Percentiles rank a stretch among this genome's conserved stretches.
phyloP scores from a whole-genome alignment of 2,797 vertebrate genomes.

The Carcharodon carcharias region DNA sequence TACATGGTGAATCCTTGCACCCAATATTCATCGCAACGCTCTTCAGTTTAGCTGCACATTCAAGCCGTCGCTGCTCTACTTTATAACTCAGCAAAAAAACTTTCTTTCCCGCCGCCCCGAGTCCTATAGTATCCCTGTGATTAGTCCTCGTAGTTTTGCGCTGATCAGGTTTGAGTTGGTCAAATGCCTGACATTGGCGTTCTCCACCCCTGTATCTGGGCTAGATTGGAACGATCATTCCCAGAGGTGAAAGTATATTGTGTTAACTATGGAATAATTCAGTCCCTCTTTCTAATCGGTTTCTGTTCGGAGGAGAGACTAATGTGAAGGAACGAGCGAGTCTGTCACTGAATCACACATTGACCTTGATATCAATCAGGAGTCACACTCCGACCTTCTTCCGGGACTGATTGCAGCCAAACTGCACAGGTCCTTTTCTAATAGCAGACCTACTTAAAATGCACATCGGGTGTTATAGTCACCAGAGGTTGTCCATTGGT shows the following conservation, averaged over 20 bases:
- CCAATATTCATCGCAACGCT: background rate
- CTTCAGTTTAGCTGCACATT: background rate
- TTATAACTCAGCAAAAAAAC: no score
- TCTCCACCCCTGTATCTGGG: background rate
- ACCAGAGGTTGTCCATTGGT: background rate
- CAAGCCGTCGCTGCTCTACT: background rate
- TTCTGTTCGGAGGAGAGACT: background rate
- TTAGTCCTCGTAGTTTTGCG: background rate
- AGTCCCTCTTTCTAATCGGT: background rate
- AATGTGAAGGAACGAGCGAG: background rate
- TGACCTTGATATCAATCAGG: background rate
- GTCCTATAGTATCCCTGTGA: no score
- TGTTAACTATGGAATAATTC: background rate
- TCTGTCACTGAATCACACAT: background rate
- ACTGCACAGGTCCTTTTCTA: background rate
- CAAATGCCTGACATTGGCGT: background rate
- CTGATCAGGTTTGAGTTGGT: background rate
- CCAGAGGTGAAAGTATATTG: background rate
- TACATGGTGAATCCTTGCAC: background rate
- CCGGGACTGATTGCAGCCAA: background rate
- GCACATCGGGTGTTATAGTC: background rate
- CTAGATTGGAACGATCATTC: background rate
- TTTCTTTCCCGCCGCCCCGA: no score
- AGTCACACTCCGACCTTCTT: background rate
- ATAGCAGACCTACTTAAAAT: background rate